Percentiles rank a stretch among this genome's conserved stretches.
Conservation (phyloP, 1,140 invertebrate genomes). For the Yoshiicerus persimilis region DNA sequence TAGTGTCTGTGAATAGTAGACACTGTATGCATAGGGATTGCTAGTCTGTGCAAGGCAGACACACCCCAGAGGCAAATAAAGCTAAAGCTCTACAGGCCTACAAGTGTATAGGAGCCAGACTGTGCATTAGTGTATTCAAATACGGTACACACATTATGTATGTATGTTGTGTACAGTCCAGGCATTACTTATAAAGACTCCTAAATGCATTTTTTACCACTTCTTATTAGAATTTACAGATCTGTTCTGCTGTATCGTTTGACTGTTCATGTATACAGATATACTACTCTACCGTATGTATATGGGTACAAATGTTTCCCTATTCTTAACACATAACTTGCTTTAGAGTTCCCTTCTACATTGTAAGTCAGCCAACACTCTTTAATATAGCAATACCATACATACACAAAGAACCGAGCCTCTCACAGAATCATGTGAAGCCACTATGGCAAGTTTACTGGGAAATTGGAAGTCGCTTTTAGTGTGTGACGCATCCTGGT, state of each 20-base stretch:
- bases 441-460: neutral
- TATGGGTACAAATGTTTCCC: neutral
- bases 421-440: constrained; percentile 2
- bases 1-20: neutral
- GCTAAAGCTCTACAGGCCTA: neutral
- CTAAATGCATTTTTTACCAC: neutral
- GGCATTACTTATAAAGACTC: neutral
- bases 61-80: constrained; percentile 16
- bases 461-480: neutral
- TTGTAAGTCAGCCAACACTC: neutral
- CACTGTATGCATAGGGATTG: neutral
- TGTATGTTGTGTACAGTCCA: neutral
- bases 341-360: neutral
- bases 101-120: neutral
- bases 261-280: too few relatives aligned
- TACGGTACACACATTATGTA: neutral
- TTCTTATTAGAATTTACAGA: neutral
- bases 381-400: neutral
- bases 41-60: neutral
- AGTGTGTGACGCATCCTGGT: neutral
- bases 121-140: neutral
- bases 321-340: neutral
- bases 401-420: neutral
- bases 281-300: neutral
- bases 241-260: neutral